These are phyloP conservation scores for Pseudomyrmex concolor DNA, from an alignment of 1,140 invertebrate genomes.

Conservation along the genomic window DNA sequence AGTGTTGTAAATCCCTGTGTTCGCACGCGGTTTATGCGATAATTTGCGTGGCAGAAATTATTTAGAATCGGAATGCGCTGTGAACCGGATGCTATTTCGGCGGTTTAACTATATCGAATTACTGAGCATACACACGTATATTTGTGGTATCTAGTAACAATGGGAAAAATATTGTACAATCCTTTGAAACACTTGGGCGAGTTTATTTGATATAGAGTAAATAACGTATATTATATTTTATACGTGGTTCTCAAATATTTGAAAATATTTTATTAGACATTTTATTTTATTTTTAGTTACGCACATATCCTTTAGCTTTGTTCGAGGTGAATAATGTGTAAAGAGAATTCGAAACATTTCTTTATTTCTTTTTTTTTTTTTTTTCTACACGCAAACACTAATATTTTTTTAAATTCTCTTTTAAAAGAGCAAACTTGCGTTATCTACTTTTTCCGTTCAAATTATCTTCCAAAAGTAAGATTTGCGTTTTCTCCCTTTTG, in stretches of 20 bases:
- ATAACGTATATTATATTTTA: neutral
- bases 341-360: neutral
- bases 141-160: neutral
- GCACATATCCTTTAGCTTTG: neutral
- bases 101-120: conserved; percentile 28
- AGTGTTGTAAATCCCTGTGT: conserved; percentile 16
- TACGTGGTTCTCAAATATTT: neutral
- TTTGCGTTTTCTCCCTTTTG: conserved; percentile 16
- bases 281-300: neutral
- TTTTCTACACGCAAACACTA: neutral
- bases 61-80: conserved; percentile 26
- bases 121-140: neutral
- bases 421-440: conserved; percentile 6
- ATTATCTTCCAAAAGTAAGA: conserved; percentile 39
- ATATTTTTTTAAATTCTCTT: neutral
- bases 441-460: conserved; percentile 6
- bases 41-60: conserved; percentile 20
- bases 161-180: neutral
- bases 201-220: neutral
- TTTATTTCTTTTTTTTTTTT: neutral
- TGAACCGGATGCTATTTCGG: neutral
- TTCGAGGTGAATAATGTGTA: neutral
- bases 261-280: neutral
- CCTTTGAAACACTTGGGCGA: neutral
- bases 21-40: neutral